These are phyloP conservation scores for Lasiurus cinereus DNA, from an alignment of 2,113 vertebrate genomes.

Conservation along the genomic window DNA sequence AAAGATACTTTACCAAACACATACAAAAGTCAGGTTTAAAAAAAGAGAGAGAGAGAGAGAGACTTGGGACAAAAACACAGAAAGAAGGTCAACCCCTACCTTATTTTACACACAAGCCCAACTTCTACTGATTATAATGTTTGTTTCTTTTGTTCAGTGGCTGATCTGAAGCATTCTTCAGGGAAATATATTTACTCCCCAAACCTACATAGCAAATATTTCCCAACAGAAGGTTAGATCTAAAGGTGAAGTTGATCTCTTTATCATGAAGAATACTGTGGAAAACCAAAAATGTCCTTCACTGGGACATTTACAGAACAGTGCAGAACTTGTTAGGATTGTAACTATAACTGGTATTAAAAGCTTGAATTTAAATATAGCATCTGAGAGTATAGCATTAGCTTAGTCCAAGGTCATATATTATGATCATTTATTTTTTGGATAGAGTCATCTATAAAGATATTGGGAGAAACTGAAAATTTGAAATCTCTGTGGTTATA, in stretches of 20 bases:
- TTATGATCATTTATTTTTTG: neutral
- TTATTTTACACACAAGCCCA: slow-evolving; percentile 26
- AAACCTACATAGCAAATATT: neutral
- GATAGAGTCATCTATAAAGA: neutral
- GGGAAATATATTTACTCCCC: neutral
- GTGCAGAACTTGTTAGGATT: neutral
- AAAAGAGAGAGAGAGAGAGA: neutral
- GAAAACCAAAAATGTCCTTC: neutral
- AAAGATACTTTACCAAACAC: slow-evolving; percentile 57
- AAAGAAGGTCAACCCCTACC: slow-evolving; percentile 19
- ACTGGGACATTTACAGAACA: neutral
- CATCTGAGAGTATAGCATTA: neutral
- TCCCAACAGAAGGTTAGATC: neutral
- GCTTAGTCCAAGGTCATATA: neutral
- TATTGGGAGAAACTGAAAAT: neutral
- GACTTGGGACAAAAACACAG: neutral
- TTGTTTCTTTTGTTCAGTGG: slow-evolving; percentile 37
- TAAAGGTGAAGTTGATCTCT: slow-evolving; percentile 11
- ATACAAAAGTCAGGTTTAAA: slow-evolving; percentile 9
- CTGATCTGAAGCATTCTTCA: neutral
- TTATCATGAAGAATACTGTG: neutral
- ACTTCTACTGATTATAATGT: neutral
- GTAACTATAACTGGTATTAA: neutral
- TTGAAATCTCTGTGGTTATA: neutral
- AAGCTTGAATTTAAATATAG: neutral